Evolutionary conservation across 2,888 invertebrate species (phyloP), one percentile per base, ranked within the genome.

Genomic region (Tetragnatha montana): DNA sequence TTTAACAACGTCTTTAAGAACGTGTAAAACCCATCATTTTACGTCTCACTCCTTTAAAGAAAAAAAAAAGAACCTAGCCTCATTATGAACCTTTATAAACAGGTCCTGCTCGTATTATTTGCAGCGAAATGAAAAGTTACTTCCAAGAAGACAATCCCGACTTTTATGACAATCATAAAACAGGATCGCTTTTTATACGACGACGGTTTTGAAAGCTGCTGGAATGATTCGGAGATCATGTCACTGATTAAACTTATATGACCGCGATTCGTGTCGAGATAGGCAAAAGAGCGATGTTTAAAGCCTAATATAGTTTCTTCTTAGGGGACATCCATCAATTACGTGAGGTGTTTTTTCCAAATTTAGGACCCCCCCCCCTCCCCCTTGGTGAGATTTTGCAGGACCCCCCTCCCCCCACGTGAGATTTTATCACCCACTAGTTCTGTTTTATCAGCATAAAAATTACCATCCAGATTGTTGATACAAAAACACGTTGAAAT

Each of bases 131-230:
- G 60, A 60, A 60, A 60, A 12, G 60, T 60, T 60, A 60, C n/a
- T n/a, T n/a, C 60, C 12, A n/a, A n/a, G n/a, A 60, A 60, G 14
- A 60, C 60, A 60, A 60, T 60, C 60, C 60, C 60, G 14, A 60
- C 60, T 60, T 60, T 60, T 60, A 60, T 60, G 60, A 60, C 60
- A 60, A 60, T 60, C 60, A 60, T 60, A 60, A 60, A 60, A 60
- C 60, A 12, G 60, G 60, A 8, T 60, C 60, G 60, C 60, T 60
- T 60, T 60, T 60, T 60, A 60, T 60, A n/a, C n/a, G n/a, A n/a
- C n/a, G n/a, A 60, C 6, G 60, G 60, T 60, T 60, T 60, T 60
- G 60, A 60, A 60, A 60, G n/a, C n/a, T n/a, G 60, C 60, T 12
- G 14, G 60, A 60, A 60, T 60, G 60, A 60, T 60, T 60, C 14